Evolutionary conservation across 2,113 vertebrate species (phyloP).

Genomic region (Amphiprion ocellaris): DNA sequence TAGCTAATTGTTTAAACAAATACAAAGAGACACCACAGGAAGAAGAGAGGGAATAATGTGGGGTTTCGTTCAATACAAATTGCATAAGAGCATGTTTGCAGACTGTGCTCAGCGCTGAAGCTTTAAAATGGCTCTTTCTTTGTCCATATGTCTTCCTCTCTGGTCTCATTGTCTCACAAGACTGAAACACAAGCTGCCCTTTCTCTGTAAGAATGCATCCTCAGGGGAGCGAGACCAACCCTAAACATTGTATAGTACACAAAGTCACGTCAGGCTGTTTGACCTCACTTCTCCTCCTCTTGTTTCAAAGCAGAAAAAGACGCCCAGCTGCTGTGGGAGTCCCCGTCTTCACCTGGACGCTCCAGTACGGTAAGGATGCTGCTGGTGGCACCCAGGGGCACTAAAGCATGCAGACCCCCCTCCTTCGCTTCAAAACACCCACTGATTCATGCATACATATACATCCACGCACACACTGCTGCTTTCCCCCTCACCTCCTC

Average conservation of each 20-base stretch:
- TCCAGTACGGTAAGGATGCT: slow-evolving; percentile 22
- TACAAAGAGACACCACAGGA: not conserved
- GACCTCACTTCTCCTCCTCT: slow-evolving; percentile 47
- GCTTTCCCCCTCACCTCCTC: slow-evolving; percentile 27
- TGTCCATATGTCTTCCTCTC: not conserved
- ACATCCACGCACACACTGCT: slow-evolving; percentile 6
- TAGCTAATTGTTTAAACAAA: not conserved
- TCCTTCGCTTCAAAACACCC: slow-evolving; percentile 36
- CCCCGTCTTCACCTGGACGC: slow-evolving; percentile 39
- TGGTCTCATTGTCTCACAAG: slow-evolving; percentile 19
- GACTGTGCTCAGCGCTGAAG: not conserved
- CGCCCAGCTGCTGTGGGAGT: slow-evolving; percentile 36
- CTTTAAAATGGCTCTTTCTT: slow-evolving; percentile 9
- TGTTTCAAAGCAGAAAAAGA: slow-evolving; percentile 47
- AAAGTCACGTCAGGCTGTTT: slow-evolving; percentile 40
- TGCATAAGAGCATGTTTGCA: slow-evolving; percentile 4
- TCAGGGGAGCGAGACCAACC: not conserved
- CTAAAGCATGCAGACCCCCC: slow-evolving; percentile 44
- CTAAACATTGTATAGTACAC: slow-evolving; percentile 31
- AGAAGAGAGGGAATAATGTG: not conserved
- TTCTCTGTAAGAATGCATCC: slow-evolving; percentile 13
- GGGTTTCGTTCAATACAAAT: slow-evolving; percentile 12
- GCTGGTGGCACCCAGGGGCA: slow-evolving; percentile 4
- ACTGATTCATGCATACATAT: slow-evolving; percentile 19
- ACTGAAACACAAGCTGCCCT: slow-evolving; percentile 33